Base-by-base conservation (phyloP, 2,113 vertebrate genomes). In the Furnarius figulus region DNA sequence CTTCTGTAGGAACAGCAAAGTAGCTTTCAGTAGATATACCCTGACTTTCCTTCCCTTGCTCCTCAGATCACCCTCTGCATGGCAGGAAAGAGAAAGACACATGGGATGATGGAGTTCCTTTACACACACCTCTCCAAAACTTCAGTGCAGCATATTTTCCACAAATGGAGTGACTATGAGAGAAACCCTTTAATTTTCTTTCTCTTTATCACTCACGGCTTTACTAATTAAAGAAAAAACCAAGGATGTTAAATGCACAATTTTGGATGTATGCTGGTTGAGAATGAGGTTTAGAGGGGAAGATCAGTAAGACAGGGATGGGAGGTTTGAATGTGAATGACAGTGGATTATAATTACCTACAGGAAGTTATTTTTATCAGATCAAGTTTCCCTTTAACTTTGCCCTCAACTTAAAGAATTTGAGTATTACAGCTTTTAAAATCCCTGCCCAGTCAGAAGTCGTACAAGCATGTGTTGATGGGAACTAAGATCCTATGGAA, bases 391-490 rank as follows among this genome's bases (percentile, higher is more conserved):
- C 28, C 14, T 86, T n/a, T 86, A 62, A 74, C 14, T 10, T 55
- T 67, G 28, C 66, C 33, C 22, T n/a, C 59, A 74, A 33, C 21
- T 17, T 72, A 17, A 49, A 59, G 47, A 81, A 75, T 84, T 58
- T 18, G 78, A 50, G 14, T 75, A 35, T 39, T 50, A 13, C 28
- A 49, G 25, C 37, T 17, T 79, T 86, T 65, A 67, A 89, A 86
- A 67, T 78, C 40, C 21, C 42, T 35, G 28, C 30, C 30, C 13
- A 30, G 30, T 62, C 0, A 2, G 22, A 86, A 55, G 63, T 63
- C 0, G 0, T 66, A 25, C 6, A 28, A 39, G 21, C 9, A 4
- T 18, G 11, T 33, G 33, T 84, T 7, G 2, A 35, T 53, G 50
- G 61, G 40, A 74, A 49, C 20, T 70, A 27, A 47, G 39, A 53